Conservation (phyloP, 2,113 vertebrate genomes). For the Muntiacus muntjak region DNA sequence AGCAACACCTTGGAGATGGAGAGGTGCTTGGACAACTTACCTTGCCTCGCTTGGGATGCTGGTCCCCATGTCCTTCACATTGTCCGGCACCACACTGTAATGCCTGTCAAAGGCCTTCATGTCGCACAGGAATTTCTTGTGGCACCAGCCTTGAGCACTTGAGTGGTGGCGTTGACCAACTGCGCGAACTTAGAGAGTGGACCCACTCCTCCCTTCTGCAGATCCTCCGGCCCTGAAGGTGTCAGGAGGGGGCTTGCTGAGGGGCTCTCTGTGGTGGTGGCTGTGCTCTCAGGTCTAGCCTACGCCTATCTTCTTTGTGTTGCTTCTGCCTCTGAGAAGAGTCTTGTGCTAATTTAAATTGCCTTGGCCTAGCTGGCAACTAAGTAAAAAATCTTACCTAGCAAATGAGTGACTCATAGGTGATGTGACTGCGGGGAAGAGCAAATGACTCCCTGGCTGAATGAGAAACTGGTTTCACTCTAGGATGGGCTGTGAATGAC, state of each 20-base stretch:
- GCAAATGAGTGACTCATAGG: background rate
- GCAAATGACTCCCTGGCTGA: background rate
- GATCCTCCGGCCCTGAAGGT: background rate
- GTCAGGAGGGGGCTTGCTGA: background rate
- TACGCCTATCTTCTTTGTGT: fast-evolving
- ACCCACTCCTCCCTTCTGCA: fast-evolving
- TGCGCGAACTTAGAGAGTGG: fast-evolving
- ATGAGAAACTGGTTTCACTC: background rate
- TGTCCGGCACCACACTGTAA: background rate
- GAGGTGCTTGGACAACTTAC: background rate
- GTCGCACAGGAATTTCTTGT: background rate
- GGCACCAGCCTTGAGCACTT: background rate
- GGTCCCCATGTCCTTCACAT: background rate
- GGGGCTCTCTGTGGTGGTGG: background rate
- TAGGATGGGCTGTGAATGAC: background rate
- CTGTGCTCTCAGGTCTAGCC: background rate
- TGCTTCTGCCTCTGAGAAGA: background rate
- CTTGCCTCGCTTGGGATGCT: background rate
- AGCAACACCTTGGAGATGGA: background rate
- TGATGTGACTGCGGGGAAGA: background rate
- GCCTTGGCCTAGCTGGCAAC: background rate
- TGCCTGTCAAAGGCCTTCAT: background rate
- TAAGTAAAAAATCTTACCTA: background rate
- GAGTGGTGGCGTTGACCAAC: too few species aligned
- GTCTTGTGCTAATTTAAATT: background rate